Percentiles rank a stretch among this genome's conserved stretches.
phyloP scores from a whole-genome alignment of 2,888 invertebrate species.

The Thecophora atra region DNA sequence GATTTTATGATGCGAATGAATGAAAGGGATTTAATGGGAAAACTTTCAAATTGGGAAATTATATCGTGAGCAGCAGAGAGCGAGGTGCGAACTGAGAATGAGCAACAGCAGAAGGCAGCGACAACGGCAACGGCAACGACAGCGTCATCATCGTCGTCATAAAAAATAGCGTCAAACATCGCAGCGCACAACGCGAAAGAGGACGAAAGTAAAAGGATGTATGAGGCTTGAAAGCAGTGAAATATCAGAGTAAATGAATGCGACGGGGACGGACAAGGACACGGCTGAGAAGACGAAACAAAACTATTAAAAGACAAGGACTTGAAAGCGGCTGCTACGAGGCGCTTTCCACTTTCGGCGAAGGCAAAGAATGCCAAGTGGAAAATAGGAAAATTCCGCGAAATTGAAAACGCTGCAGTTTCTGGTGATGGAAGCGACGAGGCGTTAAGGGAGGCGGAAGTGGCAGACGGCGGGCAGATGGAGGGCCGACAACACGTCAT shows the following conservation, averaged over 20 bases:
- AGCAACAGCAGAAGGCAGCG: background rate
- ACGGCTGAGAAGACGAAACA: background rate
- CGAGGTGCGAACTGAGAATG: background rate
- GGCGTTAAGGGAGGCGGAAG: background rate
- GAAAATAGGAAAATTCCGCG: slow-evolving; percentile 35
- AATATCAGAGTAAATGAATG: background rate
- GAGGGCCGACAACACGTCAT: background rate
- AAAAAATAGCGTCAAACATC: background rate
- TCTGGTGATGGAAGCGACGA: background rate
- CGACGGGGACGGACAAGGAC: slow-evolving; percentile 5
- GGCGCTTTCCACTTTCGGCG: background rate
- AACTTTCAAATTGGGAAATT: slow-evolving; percentile 50
- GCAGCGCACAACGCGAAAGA: background rate
- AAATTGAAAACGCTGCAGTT: slow-evolving; percentile 26
- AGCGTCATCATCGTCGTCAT: background rate
- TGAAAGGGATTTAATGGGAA: slow-evolving; percentile 51
- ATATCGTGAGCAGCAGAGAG: slow-evolving; percentile 44
- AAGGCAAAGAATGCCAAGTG: slow-evolving; percentile 35
- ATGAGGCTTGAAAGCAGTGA: no score
- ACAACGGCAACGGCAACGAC: background rate
- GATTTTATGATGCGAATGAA: slow-evolving; percentile 49
- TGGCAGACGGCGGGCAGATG: background rate
- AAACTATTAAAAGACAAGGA: background rate
- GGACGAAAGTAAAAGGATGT: background rate
- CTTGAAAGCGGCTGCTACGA: background rate